A percentile compares a stretch with the other conserved stretches of the same genome.
These are phyloP conservation scores for Drosophila ercepeae DNA, from an alignment of 1,140 invertebrate genomes.

Conservation along the genomic window DNA sequence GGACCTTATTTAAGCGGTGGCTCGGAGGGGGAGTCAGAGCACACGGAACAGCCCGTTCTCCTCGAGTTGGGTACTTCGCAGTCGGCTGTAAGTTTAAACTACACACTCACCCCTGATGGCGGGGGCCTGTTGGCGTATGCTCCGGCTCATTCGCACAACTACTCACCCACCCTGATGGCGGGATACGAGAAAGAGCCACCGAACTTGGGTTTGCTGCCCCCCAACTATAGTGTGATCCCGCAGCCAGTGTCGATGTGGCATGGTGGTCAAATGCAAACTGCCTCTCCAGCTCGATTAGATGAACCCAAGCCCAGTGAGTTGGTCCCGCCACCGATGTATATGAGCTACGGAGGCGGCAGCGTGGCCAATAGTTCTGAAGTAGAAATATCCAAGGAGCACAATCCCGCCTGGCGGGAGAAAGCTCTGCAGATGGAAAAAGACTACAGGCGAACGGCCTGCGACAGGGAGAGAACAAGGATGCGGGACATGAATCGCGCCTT, in stretches of 20 bases:
- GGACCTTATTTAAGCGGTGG: constrained; percentile 54
- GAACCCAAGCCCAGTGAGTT: constrained; percentile 56
- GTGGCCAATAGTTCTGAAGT: constrained; percentile 65
- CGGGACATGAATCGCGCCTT: constrained; percentile 95
- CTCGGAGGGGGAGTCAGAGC: constrained; percentile 42
- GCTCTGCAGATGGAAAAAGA: constrained; percentile 86
- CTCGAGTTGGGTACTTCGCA: constrained; percentile 64
- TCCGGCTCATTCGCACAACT: constrained; percentile 27
- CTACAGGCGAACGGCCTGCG: constrained; percentile 88
- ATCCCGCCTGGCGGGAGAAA: constrained; percentile 85
- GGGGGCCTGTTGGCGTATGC: constrained; percentile 48
- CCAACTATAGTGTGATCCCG: constrained; percentile 62
- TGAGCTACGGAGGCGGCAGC: constrained; percentile 51
- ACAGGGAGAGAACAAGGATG: constrained; percentile 93
- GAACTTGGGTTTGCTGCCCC: constrained; percentile 30
- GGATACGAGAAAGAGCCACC: constrained; percentile 54
- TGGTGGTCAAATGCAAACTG: neutral
- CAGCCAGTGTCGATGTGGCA: constrained; percentile 76
- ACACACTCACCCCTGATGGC: constrained; percentile 54
- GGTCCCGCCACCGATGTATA: constrained; percentile 75
- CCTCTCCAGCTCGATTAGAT: constrained; percentile 3
- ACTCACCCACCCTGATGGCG: constrained; percentile 47
- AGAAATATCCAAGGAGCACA: constrained; percentile 83
- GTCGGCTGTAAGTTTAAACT: constrained; percentile 44
- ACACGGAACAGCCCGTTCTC: constrained; percentile 65